These are phyloP conservation scores for Pelodiscus sinensis DNA, from an alignment of 2,113 vertebrate species.

Conservation along the genomic window DNA sequence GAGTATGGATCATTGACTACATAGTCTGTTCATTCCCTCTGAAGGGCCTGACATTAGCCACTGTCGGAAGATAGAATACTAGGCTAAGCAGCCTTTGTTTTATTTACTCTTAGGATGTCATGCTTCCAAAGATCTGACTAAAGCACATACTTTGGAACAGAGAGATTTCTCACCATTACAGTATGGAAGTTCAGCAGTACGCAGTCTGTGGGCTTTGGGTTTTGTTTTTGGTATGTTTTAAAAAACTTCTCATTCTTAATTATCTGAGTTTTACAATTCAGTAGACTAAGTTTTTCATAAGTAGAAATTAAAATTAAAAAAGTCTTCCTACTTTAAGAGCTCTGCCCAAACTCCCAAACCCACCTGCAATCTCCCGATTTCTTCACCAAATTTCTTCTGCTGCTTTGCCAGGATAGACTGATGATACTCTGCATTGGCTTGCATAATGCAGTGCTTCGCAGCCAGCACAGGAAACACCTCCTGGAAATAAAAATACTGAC, in stretches of 20 bases:
- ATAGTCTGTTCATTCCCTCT: too few species aligned
- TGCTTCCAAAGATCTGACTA: background rate
- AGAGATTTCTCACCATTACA: background rate
- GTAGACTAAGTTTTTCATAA: background rate
- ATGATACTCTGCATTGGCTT: constrained; percentile 95
- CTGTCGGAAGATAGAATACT: too few species aligned
- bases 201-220: rapidly evolving
- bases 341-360: constrained; percentile 18
- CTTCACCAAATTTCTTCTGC: constrained; percentile 97
- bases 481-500: constrained; percentile 99
- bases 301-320: background rate
- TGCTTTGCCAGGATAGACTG: constrained; percentile 93
- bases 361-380: constrained; percentile 96
- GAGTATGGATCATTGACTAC: too few species aligned
- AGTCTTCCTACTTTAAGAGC: background rate
- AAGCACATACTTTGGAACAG: background rate
- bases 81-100: too few species aligned
- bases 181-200: background rate
- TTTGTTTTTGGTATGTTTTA: background rate
- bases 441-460: constrained; percentile 98
- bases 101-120: background rate
- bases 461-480: constrained; percentile 97
- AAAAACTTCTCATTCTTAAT: rapidly evolving
- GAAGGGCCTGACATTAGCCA: too few species aligned
- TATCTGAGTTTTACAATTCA: background rate